Evolutionary conservation across 1,140 invertebrate species (phyloP), one percentile per base, ranked within the genome.

Genomic region (Anastatus disparis): DNA sequence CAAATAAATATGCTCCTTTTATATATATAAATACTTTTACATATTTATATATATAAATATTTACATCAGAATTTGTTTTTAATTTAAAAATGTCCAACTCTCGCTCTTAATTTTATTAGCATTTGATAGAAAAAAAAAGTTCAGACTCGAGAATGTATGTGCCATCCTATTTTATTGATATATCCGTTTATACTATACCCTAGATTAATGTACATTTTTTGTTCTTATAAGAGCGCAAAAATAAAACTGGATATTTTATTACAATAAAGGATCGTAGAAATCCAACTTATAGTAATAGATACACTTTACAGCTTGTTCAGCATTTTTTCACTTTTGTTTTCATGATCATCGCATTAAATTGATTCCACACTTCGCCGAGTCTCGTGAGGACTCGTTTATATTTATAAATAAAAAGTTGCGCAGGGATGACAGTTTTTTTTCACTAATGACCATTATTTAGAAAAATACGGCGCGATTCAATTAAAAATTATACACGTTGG

Each of bases 201-300:
- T 82, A 83, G 76, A 73, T 82, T 83, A 82, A 82, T 82, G 81
- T 83, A 83, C 82, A 83, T 78, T 82, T 81, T 75, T 79, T 76
- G 69, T 80, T 80, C 61, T 78, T 77, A 75, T 77, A 77, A 79
- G 77, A 82, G 78, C 76, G 77, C 75, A 80, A 80, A 82, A 83
- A 82, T 82, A 82, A 82, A 81, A 82, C 69, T 78, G 78, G 74
- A 78, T 82, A 76, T 79, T 77, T 80, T 79, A 79, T 81, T 83
- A 82, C 75, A 80, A 73, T 78, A 70, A 56, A 65, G 70, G 50
- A 70, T 73, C 62, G 12, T 35, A 71, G 64, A 55, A 61, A 75
- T 74, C 74, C 73, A 79, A 81, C 78, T 82, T 82, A 82, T 78
- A 76, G 65, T 74, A 79, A 78, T 80, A 83, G 78, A 78, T 81